Conservation (phyloP, 2,888 invertebrate genomes). For the Gortyna flavago region DNA sequence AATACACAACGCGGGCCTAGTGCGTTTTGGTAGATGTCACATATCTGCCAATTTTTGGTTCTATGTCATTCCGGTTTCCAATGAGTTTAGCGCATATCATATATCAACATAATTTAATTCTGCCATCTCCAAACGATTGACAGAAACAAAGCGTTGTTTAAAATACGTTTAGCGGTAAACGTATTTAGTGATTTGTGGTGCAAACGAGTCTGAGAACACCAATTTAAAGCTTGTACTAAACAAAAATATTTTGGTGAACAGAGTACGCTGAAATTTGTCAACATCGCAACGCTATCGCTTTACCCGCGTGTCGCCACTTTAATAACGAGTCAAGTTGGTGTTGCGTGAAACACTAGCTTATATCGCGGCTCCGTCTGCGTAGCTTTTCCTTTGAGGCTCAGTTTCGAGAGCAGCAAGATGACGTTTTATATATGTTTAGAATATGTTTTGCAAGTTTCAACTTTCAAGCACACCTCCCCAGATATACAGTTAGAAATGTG, state of each 20-base stretch:
- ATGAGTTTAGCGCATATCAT: neutral
- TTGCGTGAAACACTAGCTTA: slow-evolving; percentile 49
- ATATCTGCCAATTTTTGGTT: too few species aligned
- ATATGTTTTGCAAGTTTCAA: slow-evolving; percentile 25
- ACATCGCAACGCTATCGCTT: slow-evolving; percentile 23
- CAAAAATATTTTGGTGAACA: slow-evolving; percentile 15
- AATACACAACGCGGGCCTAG: too few species aligned
- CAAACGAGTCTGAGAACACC: neutral
- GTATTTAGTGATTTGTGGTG: neutral
- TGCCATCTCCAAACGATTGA: neutral
- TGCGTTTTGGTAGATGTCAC: too few species aligned
- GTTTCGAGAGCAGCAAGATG: slow-evolving; percentile 46
- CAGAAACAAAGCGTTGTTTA: neutral
- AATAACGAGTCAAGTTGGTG: slow-evolving; percentile 37
- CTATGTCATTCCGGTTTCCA: too few species aligned
- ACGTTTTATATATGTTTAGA: slow-evolving; percentile 50
- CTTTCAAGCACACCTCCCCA: slow-evolving; percentile 18
- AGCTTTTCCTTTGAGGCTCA: slow-evolving; percentile 58
- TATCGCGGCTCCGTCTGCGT: slow-evolving; percentile 30
- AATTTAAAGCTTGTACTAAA: neutral
- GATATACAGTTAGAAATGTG: slow-evolving; percentile 10
- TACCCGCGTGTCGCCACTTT: slow-evolving; percentile 21
- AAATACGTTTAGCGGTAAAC: neutral
- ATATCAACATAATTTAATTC: neutral
- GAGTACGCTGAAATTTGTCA: neutral